Base-by-base conservation (phyloP, 2,888 invertebrate genomes). In the Autographa pulchrina region DNA sequence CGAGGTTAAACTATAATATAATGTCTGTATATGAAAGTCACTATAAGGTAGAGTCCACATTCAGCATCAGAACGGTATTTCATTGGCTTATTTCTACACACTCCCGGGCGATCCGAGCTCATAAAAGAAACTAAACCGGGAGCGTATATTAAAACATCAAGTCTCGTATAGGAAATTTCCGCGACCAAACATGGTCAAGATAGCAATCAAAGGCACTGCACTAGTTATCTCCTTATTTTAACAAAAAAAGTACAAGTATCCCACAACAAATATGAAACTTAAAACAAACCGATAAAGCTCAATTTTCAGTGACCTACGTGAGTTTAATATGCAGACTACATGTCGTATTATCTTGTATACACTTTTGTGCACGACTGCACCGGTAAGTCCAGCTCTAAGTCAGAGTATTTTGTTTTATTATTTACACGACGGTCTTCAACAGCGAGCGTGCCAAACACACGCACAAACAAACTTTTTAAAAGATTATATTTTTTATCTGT, bases 381-480 rank as follows among this genome's bases (percentile, higher is more conserved):
- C 90, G 89, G 94, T 92, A 91, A 84, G 86, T 91, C 93, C 84
- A 90, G 87, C 89, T 86, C 74, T 86, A 87, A 89, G 87, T 87
- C 88, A 78, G 74, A 83, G 85, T 81, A 84, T 83, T 84, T 85
- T 89, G 88, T 89, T 89, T 90, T 88, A 88, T 88, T 90, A 90
- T 90, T 88, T 83, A 88, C 85, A 88, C 84, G 84, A 78, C 82
- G 81, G 85, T 83, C 84, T 80, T 77, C 74, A 75, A 74, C 68
- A 41, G 72, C 78, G 82, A 74, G 68, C 77, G 83, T 78, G 72
- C 72, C 77, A 76, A 71, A 80, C 82, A 72, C 62, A 81, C 68
- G 79, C 70, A 74, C 72, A 70, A 67, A 69, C 75, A 72, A 41
- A 38, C 54, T 62, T 70, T 59, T 25, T 2, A 25, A 25, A 25